A percentile compares a stretch with the other conserved stretches of the same genome.
These are phyloP conservation scores for Siniperca knerii DNA, from an alignment of 2,113 vertebrate genomes.

Conservation along the genomic window DNA sequence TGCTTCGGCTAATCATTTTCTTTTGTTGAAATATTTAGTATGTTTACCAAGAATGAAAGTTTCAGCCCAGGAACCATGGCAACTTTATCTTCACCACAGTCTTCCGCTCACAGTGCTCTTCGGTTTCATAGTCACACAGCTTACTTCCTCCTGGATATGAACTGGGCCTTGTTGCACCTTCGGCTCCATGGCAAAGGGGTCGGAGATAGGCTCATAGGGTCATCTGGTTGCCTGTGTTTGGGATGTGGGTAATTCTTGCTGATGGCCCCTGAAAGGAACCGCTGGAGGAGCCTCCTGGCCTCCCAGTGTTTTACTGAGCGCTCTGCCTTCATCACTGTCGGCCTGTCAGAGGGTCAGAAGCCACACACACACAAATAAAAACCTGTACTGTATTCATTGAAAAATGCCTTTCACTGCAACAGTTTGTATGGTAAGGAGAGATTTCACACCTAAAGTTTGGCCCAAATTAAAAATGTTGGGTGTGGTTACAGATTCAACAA, in stretches of 20 bases:
- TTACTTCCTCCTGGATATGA: not conserved
- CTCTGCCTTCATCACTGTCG: not conserved
- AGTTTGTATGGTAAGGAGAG: too few species aligned
- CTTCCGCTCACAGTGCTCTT: slow-evolving; percentile 8
- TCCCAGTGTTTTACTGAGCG: slow-evolving; percentile 24
- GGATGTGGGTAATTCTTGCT: slow-evolving; percentile 1
- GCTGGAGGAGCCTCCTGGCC: slow-evolving; percentile 45
- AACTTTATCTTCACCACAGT: slow-evolving; percentile 11
- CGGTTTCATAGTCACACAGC: not conserved
- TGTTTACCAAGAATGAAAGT: not conserved
- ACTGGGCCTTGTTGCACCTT: not conserved
- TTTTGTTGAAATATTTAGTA: not conserved
- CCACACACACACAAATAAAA: not conserved
- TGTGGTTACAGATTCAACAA: too few species aligned
- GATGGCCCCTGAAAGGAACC: slow-evolving; percentile 56
- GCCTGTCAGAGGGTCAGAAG: not conserved
- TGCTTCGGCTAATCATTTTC: not conserved
- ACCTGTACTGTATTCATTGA: too few species aligned
- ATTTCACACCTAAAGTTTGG: too few species aligned
- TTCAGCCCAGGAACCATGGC: slow-evolving; percentile 15
- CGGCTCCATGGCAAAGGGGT: not conserved
- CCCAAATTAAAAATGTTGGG: too few species aligned
- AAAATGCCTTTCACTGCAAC: too few species aligned
- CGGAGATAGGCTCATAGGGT: not conserved
- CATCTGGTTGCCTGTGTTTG: not conserved